Evolutionary conservation across 2,113 vertebrate species (phyloP).

Genomic region (Heterotis niloticus): DNA sequence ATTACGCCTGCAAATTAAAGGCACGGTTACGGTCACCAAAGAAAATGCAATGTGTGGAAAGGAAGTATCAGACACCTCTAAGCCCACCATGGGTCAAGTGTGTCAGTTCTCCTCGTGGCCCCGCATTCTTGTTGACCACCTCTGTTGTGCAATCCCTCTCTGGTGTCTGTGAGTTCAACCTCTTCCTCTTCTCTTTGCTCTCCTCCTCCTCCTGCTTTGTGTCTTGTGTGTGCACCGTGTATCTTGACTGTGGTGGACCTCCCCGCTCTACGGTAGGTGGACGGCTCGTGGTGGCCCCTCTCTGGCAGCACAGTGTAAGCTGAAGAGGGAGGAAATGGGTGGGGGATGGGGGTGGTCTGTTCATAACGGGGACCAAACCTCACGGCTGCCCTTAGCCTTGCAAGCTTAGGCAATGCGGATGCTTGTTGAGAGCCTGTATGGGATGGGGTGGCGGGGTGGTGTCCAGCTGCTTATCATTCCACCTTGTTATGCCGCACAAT

Average conservation of each 20-base stretch:
- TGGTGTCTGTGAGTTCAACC: conserved; percentile 74
- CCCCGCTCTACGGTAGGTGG: conserved; percentile 71
- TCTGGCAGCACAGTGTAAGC: conserved; percentile 65
- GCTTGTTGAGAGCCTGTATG: conserved; percentile 59
- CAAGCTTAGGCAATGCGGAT: conserved; percentile 68
- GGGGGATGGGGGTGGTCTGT: conserved; percentile 52
- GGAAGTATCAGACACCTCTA: background rate
- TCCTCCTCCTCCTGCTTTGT: conserved; percentile 69
- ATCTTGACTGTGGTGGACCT: conserved; percentile 73
- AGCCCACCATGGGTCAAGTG: conserved; percentile 1
- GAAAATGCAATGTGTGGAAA: background rate
- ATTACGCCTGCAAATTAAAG: background rate
- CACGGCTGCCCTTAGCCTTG: conserved; percentile 65
- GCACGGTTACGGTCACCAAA: background rate
- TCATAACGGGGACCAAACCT: conserved; percentile 61
- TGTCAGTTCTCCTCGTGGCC: conserved; percentile 59
- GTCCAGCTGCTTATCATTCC: conserved; percentile 63
- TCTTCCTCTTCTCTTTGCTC: conserved; percentile 72
- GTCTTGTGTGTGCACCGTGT: conserved; percentile 73
- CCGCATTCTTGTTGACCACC: conserved; percentile 56
- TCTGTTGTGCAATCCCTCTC: conserved; percentile 62
- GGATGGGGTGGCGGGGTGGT: background rate
- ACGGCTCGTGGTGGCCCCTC: conserved; percentile 61
- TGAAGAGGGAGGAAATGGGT: conserved; percentile 43
- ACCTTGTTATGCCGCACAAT: conserved; percentile 63